Base-by-base conservation (phyloP, 1,140 invertebrate species). In the Caenorhabditis remanei region DNA sequence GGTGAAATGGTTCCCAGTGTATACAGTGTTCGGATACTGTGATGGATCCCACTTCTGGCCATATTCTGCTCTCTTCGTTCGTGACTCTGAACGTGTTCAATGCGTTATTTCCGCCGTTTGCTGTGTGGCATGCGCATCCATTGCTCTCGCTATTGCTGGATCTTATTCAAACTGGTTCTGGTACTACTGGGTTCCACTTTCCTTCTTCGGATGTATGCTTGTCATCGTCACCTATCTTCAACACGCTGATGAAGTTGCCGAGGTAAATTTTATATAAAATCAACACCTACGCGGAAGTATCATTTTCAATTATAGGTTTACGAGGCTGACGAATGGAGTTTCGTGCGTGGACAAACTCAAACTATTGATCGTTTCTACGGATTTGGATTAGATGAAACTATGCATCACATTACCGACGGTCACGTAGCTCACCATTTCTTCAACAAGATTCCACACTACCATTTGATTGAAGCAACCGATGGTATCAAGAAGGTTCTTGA, bases 161-260 rank as follows among this genome's bases (percentile, higher is more conserved):
- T 90, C 87, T 16, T 89, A 88, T 79, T 91, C 89, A 50, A 87
- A 83, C 11, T 90, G 93, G 32, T 56, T 93, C 46, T 91, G 92
- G 65, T 93, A 93, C 89, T 94, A 93, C 85, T 87, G 93, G 24
- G 89, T 93, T 41, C 93, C 93, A 8, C 83, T 92, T 40, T 87
- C 93, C 32, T 90, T 93, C 84, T 93, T 93, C 88, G 93, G 89
- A 41, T 92, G 90, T 40, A 91, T 89, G 90, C 90, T 91, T 2
- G 91, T 93, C 58, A 92, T 93, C 85, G 93, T 94, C 53, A 94
- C 93, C 8, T 94, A 93, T 85, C 90, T 94, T 16, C 93, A 94
- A 87, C 93, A 94, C 40, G 50, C n/a, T 8, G 53, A 55, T 65
- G 86, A 83, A 40, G 83, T 84, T 58, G 58, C 83, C n/a, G 83